Evolutionary conservation across 2,888 invertebrate species (phyloP), one percentile per base, ranked within the genome.

Genomic region (Mesochorus sp.): DNA sequence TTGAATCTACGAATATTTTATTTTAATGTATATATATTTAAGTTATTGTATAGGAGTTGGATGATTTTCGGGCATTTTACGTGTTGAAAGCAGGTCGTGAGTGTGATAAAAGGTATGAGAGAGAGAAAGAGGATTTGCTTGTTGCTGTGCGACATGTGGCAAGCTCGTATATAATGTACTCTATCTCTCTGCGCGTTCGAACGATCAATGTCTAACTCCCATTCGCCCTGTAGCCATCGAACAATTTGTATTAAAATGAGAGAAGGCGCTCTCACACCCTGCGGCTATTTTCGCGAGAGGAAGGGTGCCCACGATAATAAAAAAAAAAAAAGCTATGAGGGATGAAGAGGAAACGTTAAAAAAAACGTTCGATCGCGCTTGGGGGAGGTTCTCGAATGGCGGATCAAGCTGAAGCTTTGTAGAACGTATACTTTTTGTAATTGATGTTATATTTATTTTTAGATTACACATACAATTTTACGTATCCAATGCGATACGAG

Each of bases 181-280:
- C 19, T 55, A 53, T 14, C 21, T 49, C 51, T 66, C 49, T 37
- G n/a, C 12, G 39, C 34, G 14, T 26, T 73, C 49, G 67, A 72
- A 47, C 67, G 53, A 62, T 76, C 81, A 42, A 57, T 59, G 59
- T 67, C 39, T 73, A 55, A 39, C 47, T 61, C 62, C 37, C 21
- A 42, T 62, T 55, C 62, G 34, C 70, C 62, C 72, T 44, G 76
- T 61, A 73, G 81, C 80, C 80, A 84, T 83, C 77, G 83, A 87
- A 88, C 89, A 86, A 88, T 90, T 88, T 89, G 85, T 89, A 90
- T 90, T 89, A 86, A 90, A 90, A 90, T 89, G 88, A 88, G 87
- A 80, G 81, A 76, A 76, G 73, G 81, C 79, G 76, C 68, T 39
- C 28, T 59, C 42, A 31, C 12, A 59, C 12, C 61, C 62, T 53